Percentiles rank a stretch among this genome's conserved stretches.
These are phyloP conservation scores for Eumeta japonica DNA, from an alignment of 1,140 invertebrate species.

Conservation along the genomic window DNA sequence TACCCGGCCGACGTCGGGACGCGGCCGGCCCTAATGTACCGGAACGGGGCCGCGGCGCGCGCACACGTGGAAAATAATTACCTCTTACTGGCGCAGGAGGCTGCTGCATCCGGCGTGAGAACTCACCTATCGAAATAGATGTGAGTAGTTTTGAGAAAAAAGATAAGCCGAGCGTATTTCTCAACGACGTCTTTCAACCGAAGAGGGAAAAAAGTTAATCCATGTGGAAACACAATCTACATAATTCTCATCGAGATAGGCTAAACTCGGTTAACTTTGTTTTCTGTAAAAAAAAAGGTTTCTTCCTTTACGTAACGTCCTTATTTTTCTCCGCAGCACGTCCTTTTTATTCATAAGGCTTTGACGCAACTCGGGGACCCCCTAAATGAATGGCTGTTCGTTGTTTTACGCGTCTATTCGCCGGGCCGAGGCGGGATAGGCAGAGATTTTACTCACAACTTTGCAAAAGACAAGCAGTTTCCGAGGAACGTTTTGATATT, in stretches of 20 bases:
- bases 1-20: constrained; percentile 34
- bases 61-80: constrained; percentile 50
- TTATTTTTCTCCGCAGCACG: constrained; percentile 38
- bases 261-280: constrained; percentile 41
- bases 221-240: constrained; percentile 25
- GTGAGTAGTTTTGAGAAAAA: too few relatives aligned
- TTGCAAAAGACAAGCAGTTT: neutral
- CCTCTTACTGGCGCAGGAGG: too few relatives aligned
- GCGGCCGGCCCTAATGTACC: constrained; percentile 39
- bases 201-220: too few relatives aligned
- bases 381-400: constrained; percentile 52
- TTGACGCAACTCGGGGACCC: constrained; percentile 45
- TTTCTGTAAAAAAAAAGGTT: constrained; percentile 40
- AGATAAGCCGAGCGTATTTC: too few relatives aligned
- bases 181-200: too few relatives aligned
- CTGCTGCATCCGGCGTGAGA: too few relatives aligned
- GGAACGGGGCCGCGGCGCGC: constrained; percentile 37
- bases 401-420: constrained; percentile 54
- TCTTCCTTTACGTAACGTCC: constrained; percentile 42
- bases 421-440: constrained; percentile 44
- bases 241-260: constrained; percentile 41
- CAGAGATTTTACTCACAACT: constrained; percentile 30
- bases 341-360: constrained; percentile 51
- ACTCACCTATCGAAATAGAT: too few relatives aligned
- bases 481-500: too few relatives aligned